Percentiles rank a stretch among this genome's conserved stretches.
These are phyloP conservation scores for Apotomis turbidana DNA, from an alignment of 2,888 invertebrate species.

Conservation along the genomic window DNA sequence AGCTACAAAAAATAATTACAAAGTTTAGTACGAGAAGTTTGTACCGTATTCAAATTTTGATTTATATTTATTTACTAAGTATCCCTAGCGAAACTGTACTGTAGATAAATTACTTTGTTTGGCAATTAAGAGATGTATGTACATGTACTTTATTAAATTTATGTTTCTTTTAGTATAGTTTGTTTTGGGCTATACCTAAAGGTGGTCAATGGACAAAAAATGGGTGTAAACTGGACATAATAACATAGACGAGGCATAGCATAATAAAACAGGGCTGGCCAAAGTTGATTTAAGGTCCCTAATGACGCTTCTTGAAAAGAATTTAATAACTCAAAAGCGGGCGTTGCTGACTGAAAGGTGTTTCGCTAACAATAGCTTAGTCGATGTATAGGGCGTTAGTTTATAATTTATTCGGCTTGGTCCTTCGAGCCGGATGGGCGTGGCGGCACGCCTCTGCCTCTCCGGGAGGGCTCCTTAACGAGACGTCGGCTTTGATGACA, in stretches of 20 bases:
- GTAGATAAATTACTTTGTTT: too few relatives aligned
- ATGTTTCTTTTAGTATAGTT: too few relatives aligned
- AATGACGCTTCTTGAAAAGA: conserved; percentile 32
- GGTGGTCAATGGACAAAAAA: conserved; percentile 13
- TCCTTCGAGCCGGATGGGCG: conserved; percentile 68
- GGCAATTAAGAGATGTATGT: too few relatives aligned
- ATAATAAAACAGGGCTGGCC: conserved; percentile 10
- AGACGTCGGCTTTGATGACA: conserved; percentile 45
- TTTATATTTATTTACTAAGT: too few relatives aligned
- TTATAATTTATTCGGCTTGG: conserved; percentile 64
- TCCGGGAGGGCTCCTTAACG: conserved; percentile 66
- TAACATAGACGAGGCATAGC: neutral
- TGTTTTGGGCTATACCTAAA: neutral
- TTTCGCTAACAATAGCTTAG: conserved; percentile 43
- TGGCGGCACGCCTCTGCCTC: conserved; percentile 62
- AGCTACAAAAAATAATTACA: too few relatives aligned
- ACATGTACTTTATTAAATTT: too few relatives aligned
- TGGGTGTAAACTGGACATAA: conserved; percentile 16
- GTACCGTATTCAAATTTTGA: too few relatives aligned
- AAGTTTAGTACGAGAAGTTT: too few relatives aligned
- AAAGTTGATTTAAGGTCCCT: conserved; percentile 28
- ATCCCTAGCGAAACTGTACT: too few relatives aligned
- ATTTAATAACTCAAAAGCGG: conserved; percentile 26
- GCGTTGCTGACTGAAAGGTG: conserved; percentile 32
- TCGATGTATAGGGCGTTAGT: conserved; percentile 53